Evolutionary conservation across 2,888 invertebrate species (phyloP), one percentile per base, ranked within the genome.

Genomic region (Mythimna lalbum): DNA sequence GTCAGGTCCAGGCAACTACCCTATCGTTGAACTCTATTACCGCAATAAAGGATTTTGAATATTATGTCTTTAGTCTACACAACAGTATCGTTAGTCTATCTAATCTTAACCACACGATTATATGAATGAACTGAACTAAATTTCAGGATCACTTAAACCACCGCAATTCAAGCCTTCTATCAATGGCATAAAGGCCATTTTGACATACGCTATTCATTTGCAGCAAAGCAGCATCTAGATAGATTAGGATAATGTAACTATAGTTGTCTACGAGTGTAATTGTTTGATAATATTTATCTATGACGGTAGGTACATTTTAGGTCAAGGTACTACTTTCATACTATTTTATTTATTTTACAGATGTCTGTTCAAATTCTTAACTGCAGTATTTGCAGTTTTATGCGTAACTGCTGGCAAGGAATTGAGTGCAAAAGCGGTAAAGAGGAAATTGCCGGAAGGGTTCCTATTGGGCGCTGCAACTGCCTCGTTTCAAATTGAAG

Each of bases 401-500:
- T 23, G 56, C 9, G 68, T 65, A 4, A 21, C 55, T 10, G 27
- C 47, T 19, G 21, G 36, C 7, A n/a, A 50, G 31, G 62, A 64
- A 49, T 14, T 21, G 21, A 27, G 17, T 55, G n/a, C 5, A 12
- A 59, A 47, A n/a, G 4, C 36, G 2, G 59, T 23, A 17, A 81
- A 73, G 91, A 96, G 89, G 49, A 86, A 83, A 63, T 73, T 94
- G 5, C 93, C 93, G 0, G 79, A 83, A 0, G 72, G 67, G 4
- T 73, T 93, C 19, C 88, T 87, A 69, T 80, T 93, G 6, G 93
- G 93, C 0, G 89, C 88, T 0, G 93, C 93, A 0, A 92, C 93
- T 0, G 89, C 93, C 1, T 83, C 93, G 0, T 93, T 85, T 56
- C 93, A 94, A 62, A 85, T 93, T 12, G 93, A 94, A 85, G 93